A percentile compares a stretch with the other conserved stretches of the same genome.
Evolutionary conservation across 2,888 invertebrate species (phyloP).

Genomic region (Napeogenes inachia): DNA sequence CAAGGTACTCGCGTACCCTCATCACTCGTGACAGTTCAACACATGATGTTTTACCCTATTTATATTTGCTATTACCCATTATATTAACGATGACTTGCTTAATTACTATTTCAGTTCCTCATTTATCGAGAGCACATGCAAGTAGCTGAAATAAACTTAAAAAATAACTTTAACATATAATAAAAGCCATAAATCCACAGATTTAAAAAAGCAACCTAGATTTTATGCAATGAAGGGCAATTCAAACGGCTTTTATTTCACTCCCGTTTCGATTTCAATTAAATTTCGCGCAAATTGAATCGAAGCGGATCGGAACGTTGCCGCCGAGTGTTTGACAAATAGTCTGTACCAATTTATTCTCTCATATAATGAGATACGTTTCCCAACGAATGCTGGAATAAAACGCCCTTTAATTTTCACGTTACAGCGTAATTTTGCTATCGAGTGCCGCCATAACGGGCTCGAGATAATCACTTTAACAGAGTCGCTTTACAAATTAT

Average conservation of each 20-base stretch:
- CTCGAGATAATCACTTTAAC: conserved; percentile 30
- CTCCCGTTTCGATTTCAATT: conserved; percentile 67
- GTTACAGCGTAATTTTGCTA: conserved; percentile 48
- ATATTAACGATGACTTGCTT: too few species aligned
- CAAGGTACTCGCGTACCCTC: conserved; percentile 44
- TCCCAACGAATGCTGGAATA: conserved; percentile 55
- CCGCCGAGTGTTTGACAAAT: conserved; percentile 72
- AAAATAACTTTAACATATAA: not conserved
- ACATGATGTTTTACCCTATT: conserved; percentile 23
- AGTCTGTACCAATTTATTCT: conserved; percentile 68
- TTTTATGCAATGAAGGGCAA: conserved; percentile 45
- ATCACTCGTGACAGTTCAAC: conserved; percentile 46
- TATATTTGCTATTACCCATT: not conserved
- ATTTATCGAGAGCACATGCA: too few species aligned
- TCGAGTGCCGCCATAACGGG: conserved; percentile 30
- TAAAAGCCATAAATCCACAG: conserved; percentile 8
- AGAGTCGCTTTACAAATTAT: conserved; percentile 28
- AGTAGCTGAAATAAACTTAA: too few species aligned
- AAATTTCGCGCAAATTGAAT: conserved; percentile 72
- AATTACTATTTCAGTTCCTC: too few species aligned
- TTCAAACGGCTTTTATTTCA: conserved; percentile 58
- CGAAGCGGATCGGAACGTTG: conserved; percentile 55
- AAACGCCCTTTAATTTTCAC: conserved; percentile 59
- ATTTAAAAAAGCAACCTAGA: conserved; percentile 15
- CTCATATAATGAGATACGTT: conserved; percentile 69